A percentile compares a stretch with the other conserved stretches of the same genome.
Evolutionary conservation across 2,888 invertebrate species (phyloP).

Genomic region (Spodoptera exigua): DNA sequence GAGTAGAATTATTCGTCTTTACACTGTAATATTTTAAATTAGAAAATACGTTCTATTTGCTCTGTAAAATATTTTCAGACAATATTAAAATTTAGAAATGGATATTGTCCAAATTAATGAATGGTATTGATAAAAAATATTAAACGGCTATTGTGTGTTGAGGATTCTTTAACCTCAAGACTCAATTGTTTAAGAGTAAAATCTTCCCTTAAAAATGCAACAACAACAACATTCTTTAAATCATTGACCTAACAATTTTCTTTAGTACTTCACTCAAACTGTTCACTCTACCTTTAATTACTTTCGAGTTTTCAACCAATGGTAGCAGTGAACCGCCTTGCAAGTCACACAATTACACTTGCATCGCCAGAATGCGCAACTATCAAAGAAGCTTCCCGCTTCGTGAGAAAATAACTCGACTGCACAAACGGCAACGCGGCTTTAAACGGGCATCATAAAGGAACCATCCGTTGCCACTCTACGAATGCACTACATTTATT

Average conservation of each 20-base stretch:
- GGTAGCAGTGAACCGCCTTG: conserved; percentile 34
- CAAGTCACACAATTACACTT: conserved; percentile 60
- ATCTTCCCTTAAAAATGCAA: no score
- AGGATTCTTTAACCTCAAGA: no score
- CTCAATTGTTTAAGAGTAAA: no score
- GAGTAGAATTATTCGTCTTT: conserved; percentile 3
- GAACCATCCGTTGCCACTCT: conserved; percentile 59
- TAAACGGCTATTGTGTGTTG: no score
- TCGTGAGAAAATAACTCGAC: conserved; percentile 62
- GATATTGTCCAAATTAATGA: no score
- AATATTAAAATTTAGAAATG: neutral
- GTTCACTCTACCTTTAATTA: neutral
- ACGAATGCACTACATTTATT: conserved; percentile 69
- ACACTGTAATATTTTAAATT: conserved; percentile 9
- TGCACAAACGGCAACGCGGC: conserved; percentile 36
- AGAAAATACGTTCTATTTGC: neutral
- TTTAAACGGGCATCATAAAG: conserved; percentile 55
- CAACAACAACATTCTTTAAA: no score
- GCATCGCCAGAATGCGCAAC: conserved; percentile 57
- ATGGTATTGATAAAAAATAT: no score
- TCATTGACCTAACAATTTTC: no score
- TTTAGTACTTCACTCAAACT: neutral
- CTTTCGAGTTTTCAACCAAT: conserved; percentile 25
- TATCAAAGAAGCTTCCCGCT: conserved; percentile 53
- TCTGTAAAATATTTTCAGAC: neutral